Conservation (phyloP, 1,140 invertebrate species). For the Adoxophyes honmai region DNA sequence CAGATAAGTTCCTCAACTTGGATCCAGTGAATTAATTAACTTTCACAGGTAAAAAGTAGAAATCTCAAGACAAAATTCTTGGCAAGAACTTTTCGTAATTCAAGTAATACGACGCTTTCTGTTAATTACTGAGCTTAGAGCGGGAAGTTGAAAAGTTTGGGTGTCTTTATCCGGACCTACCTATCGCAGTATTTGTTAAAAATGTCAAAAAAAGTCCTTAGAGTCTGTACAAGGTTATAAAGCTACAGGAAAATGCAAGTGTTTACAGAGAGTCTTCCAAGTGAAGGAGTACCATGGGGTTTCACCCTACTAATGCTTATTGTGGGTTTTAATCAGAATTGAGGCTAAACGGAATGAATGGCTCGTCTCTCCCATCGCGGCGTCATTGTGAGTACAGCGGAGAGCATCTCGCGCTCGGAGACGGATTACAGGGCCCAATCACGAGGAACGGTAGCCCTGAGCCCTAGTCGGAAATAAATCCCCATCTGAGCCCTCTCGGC, state of each 20-base stretch:
- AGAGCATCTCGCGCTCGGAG: background rate
- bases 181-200: constrained; percentile 18
- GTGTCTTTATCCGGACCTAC: constrained; percentile 28
- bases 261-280: too few species aligned
- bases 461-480: constrained; percentile 55
- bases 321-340: too few species aligned
- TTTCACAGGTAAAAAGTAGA: constrained; percentile 53
- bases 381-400: too few species aligned
- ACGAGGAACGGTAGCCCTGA: constrained; percentile 45
- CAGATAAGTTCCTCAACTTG: constrained; percentile 48
- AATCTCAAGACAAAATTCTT: constrained; percentile 47
- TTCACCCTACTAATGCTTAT: too few species aligned
- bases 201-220: too few species aligned
- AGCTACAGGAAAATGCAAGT: too few species aligned
- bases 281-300: too few species aligned
- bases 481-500: constrained; percentile 45
- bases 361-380: too few species aligned
- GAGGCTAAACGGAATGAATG: too few species aligned
- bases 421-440: constrained; percentile 43
- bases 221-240: too few species aligned
- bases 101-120: constrained; percentile 48
- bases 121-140: constrained; percentile 52
- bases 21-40: constrained; percentile 62
- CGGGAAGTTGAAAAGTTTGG: constrained; percentile 43
- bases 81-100: constrained; percentile 47